Base-by-base conservation (phyloP, 1,140 invertebrate species). In the Drosophila simulans region DNA sequence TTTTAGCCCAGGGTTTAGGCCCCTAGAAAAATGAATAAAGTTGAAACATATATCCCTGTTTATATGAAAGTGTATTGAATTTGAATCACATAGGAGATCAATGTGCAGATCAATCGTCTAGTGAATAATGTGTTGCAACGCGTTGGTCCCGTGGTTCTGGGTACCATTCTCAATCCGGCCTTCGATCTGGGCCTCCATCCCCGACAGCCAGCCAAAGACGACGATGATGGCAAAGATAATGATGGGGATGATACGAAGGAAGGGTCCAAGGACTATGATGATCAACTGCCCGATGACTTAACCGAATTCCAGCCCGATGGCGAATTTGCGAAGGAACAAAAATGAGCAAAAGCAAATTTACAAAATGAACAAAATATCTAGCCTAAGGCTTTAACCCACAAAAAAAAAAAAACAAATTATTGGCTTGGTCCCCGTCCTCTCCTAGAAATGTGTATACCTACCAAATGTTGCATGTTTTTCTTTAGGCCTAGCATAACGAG, bases 81-180 rank as follows among this genome's bases (percentile, higher is more conserved):
- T 62, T 62, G 65, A 71, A 68, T 83, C 81, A 69, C 72, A 49
- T 85, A 91, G 90, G 81, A 88, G 86, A 80, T 91, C 81, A 82
- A 91, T 89, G 55, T 63, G 65, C 89, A 91, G 84, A 91, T 91
- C 71, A 86, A 91, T 91, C 90, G 90, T 58, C 60, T 90, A 77
- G 85, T 86, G 64, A 90, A 91, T 89, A 88, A 84, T 78, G 56
- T 91, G 17, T 59, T 91, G 73, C 73, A 85, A 90, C 74, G 82
- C 51, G 65, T 91, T n/a, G 90, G 90, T 37, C 90, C 90, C 25
- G 66, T 80, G 42, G 56, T 91, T 25, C 56, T 91, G 71, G 90
- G 90, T 37, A 91, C 90, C 4, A 59, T 79, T 13, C 75, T 91
- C 0, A 91, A 91, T 75, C 90, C 90, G 55, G 54, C 35, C 20